Evolutionary conservation across 64 coral and sea anemone genomes (phyloP).

Genomic region (Catalaphyllia jardinei): DNA sequence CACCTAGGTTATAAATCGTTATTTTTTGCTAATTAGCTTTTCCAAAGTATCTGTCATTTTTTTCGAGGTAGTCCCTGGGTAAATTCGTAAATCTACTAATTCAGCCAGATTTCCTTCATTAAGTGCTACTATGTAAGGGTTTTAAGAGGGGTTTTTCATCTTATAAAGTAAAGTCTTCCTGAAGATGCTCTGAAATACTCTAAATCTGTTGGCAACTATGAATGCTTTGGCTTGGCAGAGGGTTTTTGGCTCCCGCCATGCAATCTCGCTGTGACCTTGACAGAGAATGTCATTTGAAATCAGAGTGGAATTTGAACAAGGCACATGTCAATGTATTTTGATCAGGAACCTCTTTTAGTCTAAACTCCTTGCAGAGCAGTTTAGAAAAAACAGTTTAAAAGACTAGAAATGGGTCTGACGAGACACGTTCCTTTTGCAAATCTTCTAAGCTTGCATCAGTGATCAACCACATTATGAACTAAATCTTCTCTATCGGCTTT

Average conservation of each 20-base stretch:
- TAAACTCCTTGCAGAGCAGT: no score
- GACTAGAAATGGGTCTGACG: background rate
- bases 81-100: background rate
- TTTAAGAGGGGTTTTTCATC: background rate
- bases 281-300: background rate
- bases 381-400: no score
- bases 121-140: background rate
- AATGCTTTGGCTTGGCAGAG: background rate
- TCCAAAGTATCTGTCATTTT: background rate
- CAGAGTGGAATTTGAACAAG: background rate
- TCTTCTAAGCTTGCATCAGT: background rate
- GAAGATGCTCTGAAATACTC: background rate
- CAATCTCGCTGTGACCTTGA: background rate
- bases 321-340: background rate
- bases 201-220: background rate
- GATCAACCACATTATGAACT: background rate
- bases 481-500: no score
- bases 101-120: conserved; percentile 10
- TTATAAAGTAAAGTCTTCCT: background rate
- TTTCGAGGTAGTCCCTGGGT: background rate
- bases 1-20: background rate
- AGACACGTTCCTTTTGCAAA: background rate
- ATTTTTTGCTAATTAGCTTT: background rate
- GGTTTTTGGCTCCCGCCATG: background rate
- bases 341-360: background rate